Conservation (phyloP, 2,797 vertebrate species). For the Chelon labrosus region DNA sequence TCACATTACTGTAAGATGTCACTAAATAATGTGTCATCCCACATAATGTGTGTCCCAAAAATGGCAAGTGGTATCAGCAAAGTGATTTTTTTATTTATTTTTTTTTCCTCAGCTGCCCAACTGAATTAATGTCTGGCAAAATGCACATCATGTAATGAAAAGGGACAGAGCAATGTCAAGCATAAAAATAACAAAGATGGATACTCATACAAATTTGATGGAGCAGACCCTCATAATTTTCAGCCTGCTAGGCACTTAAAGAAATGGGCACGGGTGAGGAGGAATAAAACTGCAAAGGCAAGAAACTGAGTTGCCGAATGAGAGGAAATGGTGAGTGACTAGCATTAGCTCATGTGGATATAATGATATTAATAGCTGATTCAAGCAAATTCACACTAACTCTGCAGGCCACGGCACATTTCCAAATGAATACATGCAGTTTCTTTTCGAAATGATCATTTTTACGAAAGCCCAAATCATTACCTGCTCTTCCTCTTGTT, state of each 20-base stretch:
- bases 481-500: background rate
- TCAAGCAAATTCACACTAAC: background rate
- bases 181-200: conserved; percentile 27
- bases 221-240: conserved; percentile 21
- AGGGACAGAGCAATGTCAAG: background rate
- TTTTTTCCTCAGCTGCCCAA: background rate
- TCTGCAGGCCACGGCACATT: background rate
- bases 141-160: conserved; percentile 7
- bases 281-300: conserved; percentile 12
- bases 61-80: background rate
- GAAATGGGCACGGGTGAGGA: background rate
- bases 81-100: background rate
- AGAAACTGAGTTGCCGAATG: conserved; percentile 4
- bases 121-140: background rate
- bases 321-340: conserved; percentile 5
- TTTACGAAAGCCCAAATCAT: background rate
- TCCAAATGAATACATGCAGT: background rate
- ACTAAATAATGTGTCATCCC: background rate
- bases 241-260: conserved; percentile 12
- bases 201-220: conserved; percentile 27
- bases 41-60: too few species aligned
- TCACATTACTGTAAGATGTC: background rate
- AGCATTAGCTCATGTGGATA: conserved; percentile 9
- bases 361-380: background rate
- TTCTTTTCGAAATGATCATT: background rate